Evolutionary conservation across 2,113 vertebrate genomes (phyloP), one percentile per base, ranked within the genome.

Genomic region (Cyanoramphus novaezelandiae): DNA sequence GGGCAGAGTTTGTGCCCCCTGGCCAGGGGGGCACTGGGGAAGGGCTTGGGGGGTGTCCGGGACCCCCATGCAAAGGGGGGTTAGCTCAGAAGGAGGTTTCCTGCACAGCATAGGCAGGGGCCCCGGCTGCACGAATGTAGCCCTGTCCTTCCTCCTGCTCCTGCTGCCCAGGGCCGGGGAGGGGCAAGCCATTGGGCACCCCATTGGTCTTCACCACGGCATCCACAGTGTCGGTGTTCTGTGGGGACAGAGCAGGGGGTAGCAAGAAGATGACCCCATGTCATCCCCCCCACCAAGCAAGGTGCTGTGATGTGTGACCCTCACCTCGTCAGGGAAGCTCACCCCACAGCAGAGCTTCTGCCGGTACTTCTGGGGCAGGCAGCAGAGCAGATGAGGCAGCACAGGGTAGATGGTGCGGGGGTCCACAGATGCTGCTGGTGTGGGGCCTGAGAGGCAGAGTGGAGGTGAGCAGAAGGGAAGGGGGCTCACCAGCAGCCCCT

Each of bases 321-420:
- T 97, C 91, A 98, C 99, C 98, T 98, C 97, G 16, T 37, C 60
- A 12, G 94, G 64, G 95, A 98, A 93, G 10, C 68, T 94, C 13
- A 95, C 98, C 49, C 98, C 82, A 5, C 98, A 99, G 97, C 98
- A 98, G 15, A 99, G 95, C 82, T 97, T 96, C 57, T 97, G 98
- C 69, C 71, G 98, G 96, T 98, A 98, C 76, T 94, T 98, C 43
- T 95, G 46, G 2, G 99, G 99, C 87, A 99, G 97, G 67, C 99
- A 99, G 96, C 98, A 98, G 3, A 99, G 97, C 91, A 99, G 97
- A 15, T 79, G 97, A 0, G 98, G 98, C 92, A 99, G 70, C 83
- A 99, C 98, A 0, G 99, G 99, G 90, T 97, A 99, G 86, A 99
- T 98, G 7, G 99, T 99, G n/a, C 97, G 98, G 1, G 99, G 99